Evolutionary conservation across 2,113 vertebrate species (phyloP), one percentile per base, ranked within the genome.

Genomic region (Oceanodroma tethys): DNA sequence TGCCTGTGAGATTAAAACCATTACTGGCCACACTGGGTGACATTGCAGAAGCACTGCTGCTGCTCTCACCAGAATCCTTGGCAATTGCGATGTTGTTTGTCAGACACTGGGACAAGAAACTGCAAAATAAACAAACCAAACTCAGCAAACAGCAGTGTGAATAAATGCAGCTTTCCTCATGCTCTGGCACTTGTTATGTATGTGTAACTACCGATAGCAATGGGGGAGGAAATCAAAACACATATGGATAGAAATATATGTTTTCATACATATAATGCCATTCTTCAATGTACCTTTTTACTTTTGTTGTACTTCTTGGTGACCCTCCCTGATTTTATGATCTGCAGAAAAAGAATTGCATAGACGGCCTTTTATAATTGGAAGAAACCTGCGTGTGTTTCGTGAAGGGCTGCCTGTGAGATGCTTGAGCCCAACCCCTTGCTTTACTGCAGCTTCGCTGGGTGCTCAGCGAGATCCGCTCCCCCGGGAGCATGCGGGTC

Each of bases 401-500:
- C 2, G 7, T 32, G 50, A 48, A 80, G 34, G 34, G 11, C 26
- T 65, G 32, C 4, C 5, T 55, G 18, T 26, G 32, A 75, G 78
- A 59, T 14, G 6, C 20, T 43, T n/a, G 36, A 90, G 20, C 34
- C 18, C 18, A 58, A 3, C 4, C 11, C 7, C 11, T 29, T 59
- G 17, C 10, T 86, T 66, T 50, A 7, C 26, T 21, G 20, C 58
- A 68, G 56, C 17, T 43, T 36, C 1, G 0, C 23, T 22, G 19
- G 16, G 21, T 42, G 52, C 43, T 82, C 40, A 75, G 58, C 23
- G 43, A 76, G 34, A 18, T 20, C 45, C 1, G 0, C 11, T 59
- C 4, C 11, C 27, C 7, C 0, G 3, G 14, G 8, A 65, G 20
- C 20, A 32, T 9, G 7, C 0, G 1, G 4, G 7, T 66, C 15